These are phyloP conservation scores for Danio tinwini DNA, from an alignment of 2,797 vertebrate genomes.

Conservation along the genomic window DNA sequence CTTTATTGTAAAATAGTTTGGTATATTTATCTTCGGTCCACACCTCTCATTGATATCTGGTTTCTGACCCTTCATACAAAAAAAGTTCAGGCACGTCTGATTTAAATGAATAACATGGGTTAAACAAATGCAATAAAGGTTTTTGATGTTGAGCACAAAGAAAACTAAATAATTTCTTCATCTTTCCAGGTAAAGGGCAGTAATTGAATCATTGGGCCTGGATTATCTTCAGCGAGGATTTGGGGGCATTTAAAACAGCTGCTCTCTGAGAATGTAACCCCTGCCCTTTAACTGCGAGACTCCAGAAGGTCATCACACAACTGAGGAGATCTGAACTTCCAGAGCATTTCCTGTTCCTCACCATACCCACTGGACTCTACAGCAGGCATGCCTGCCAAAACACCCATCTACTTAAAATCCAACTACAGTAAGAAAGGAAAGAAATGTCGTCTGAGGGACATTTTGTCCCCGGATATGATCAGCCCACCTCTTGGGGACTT, in stretches of 20 bases:
- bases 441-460: slow-evolving; percentile 94
- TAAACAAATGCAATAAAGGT: neutral
- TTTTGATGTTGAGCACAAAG: slow-evolving; percentile 23
- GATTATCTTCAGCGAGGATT: slow-evolving; percentile 25
- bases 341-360: neutral
- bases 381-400: slow-evolving; percentile 94
- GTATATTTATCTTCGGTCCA: too few species aligned
- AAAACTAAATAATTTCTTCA: slow-evolving; percentile 62
- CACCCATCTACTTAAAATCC: slow-evolving; percentile 96
- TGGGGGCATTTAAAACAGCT: slow-evolving; percentile 48
- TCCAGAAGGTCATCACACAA: slow-evolving; percentile 39
- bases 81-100: too few species aligned
- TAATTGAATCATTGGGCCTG: slow-evolving; percentile 14
- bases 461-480: slow-evolving; percentile 98
- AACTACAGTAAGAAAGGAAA: slow-evolving; percentile 93
- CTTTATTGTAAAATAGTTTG: too few species aligned
- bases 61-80: too few species aligned
- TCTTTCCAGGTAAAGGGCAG: slow-evolving; percentile 53
- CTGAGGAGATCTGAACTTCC: slow-evolving; percentile 14
- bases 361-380: slow-evolving; percentile 44
- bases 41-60: too few species aligned
- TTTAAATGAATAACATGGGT: neutral
- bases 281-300: slow-evolving; percentile 60
- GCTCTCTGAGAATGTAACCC: slow-evolving; percentile 78
- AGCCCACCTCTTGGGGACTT: slow-evolving; percentile 98